Base-by-base conservation (phyloP, 2,888 invertebrate genomes). In the Dryomyza anilis region DNA sequence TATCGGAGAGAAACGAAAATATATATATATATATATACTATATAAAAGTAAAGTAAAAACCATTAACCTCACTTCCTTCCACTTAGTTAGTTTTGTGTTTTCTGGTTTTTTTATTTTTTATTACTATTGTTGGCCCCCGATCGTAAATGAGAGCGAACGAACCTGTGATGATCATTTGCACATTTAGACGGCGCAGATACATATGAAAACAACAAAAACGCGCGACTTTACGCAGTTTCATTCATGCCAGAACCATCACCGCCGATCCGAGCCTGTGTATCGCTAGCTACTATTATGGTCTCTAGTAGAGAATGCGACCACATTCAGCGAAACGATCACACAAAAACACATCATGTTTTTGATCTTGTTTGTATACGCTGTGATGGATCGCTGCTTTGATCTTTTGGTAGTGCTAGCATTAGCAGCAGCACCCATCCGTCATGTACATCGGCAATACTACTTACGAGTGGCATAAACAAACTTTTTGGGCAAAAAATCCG, bases 11-110 rank as follows among this genome's bases (percentile, higher is more conserved):
- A 46, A 19, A 50, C 16, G 19, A 14, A 33, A 21, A 55, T 30
- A 55, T 30, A 2, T 3, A 48, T 39, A n/a, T 16, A 43, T 5
- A 43, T n/a, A n/a, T n/a, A 43, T 43, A 7, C 4, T n/a, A 43
- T n/a, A 8, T 19, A 56, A 56, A 56, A 56, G 36, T 8, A 58
- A 45, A 43, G 8, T 21, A 36, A 23, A 50, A 60, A 60, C 30
- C 45, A 63, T 63, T 63, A 55, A 63, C 46, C 63, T 63, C 33
- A 63, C 63, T 63, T 63, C 63, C 63, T 55, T 63, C 19, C 46
- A 43, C 27, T n/a, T 33, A 46, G 36, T 39, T 50, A 19, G 19
- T 33, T 60, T 52, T 33, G 25, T 27, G 10, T 23, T 23, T 46
- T 33, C 23, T 46, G 48, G 12, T 36, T 55, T 10, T 10, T 55